Percentiles rank a stretch among this genome's conserved stretches.
These are phyloP conservation scores for Stenopsyche tienmushanensis DNA, from an alignment of 1,140 invertebrate species.

Conservation along the genomic window DNA sequence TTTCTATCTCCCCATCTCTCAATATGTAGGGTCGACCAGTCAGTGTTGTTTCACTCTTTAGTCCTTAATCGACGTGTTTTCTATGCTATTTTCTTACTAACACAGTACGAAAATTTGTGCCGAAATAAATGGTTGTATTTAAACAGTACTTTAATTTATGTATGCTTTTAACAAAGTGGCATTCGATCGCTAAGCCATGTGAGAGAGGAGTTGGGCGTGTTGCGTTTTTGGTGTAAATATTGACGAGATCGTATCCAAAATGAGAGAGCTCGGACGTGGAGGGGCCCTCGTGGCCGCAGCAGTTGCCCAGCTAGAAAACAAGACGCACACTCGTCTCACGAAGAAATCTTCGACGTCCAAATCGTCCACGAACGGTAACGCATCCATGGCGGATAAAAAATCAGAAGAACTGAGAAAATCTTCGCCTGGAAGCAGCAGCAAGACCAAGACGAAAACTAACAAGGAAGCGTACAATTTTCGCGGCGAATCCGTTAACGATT, in stretches of 20 bases:
- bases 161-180: too few species aligned
- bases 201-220: too few species aligned
- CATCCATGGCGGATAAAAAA: conserved; percentile 8
- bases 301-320: conserved; percentile 52
- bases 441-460: neutral
- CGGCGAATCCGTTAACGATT: conserved; percentile 4
- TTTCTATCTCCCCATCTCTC: conserved; percentile 24
- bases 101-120: neutral
- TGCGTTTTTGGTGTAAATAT: neutral
- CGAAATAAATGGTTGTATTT: neutral
- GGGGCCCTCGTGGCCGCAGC: conserved; percentile 55
- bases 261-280: conserved; percentile 44
- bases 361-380: neutral
- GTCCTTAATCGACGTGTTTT: conserved; percentile 43
- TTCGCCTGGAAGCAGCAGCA: neutral
- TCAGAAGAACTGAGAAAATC: neutral
- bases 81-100: neutral
- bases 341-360: neutral
- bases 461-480: neutral
- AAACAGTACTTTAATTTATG: neutral
- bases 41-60: conserved; percentile 51
- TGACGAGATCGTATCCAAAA: conserved; percentile 18
- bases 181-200: too few species aligned
- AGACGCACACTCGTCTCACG: conserved; percentile 44
- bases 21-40: conserved; percentile 45